Evolutionary conservation across 2,113 vertebrate species (phyloP), one percentile per base, ranked within the genome.

Genomic region (Megalops atlanticus): DNA sequence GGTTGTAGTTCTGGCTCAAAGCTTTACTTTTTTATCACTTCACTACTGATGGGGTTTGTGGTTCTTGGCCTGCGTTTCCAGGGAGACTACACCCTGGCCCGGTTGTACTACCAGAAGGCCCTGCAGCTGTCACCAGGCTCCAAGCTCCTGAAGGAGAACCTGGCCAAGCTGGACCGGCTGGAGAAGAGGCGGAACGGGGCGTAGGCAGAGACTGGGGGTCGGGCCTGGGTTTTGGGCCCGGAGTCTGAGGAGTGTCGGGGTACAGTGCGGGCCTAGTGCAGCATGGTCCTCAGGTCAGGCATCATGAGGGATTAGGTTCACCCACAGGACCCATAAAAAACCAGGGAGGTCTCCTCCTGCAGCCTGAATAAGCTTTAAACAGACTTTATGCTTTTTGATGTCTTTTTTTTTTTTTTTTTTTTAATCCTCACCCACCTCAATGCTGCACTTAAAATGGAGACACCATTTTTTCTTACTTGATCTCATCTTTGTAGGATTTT

Each of bases 131-230:
- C 94, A 70, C 97, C 98, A 7, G 93, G 95, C 78, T 98, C 97
- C 91, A 96, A 94, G 87, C 91, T 99, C 73, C 93, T 99, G 76
- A 96, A 96, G 89, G 98, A 99, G 85, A 99, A 99, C 82, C 90
- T 99, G 43, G 96, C 96, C 83, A 99, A 99, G 80, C 84, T 99
- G 89, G 96, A 99, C 87, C 95, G 98, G 69, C 90, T 99, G 70
- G 96, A 99, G 90, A 96, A 94, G 87, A 94, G 94, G 73, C 91
- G 95, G 54, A 95, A 91, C 74, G 93, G 91, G 88, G n/a, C 5
- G 12, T 21, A 24, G 10, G 40, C 21, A 18, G 35, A 21, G 70
- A 11, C 21, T 27, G 33, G 72, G 58, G 39, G 39, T 18, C 18
- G 54, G 8, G 15, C 10, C 12, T 3, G 64, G 38, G 4, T 49